A percentile compares a stretch with the other conserved stretches of the same genome.
phyloP scores from a whole-genome alignment of 2,888 invertebrate genomes.

The Caenorhabditis doughertyi region DNA sequence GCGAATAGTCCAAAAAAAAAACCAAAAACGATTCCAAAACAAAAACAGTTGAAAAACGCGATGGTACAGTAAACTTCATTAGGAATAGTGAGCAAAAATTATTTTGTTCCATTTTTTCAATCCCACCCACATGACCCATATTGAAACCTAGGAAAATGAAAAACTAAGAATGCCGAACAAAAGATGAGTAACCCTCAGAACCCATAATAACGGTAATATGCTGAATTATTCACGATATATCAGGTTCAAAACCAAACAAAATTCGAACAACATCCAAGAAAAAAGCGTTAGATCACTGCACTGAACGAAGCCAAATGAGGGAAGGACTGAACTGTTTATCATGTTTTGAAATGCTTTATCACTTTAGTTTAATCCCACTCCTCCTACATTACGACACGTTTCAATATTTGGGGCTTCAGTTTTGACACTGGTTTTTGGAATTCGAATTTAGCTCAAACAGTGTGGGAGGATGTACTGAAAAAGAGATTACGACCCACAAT shows the following conservation, averaged over 20 bases:
- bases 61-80: no score
- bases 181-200: slow-evolving; percentile 3
- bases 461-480: neutral
- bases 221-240: slow-evolving; percentile 9
- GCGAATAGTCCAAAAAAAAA: no score
- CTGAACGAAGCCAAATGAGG: slow-evolving; percentile 35
- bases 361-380: slow-evolving; percentile 39
- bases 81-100: neutral
- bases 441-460: slow-evolving; percentile 35
- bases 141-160: neutral
- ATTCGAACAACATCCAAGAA: neutral
- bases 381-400: slow-evolving; percentile 30
- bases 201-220: slow-evolving; percentile 10
- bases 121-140: neutral
- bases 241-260: neutral
- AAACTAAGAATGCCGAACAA: neutral
- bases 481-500: slow-evolving; percentile 43
- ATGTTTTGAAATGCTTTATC: slow-evolving; percentile 23
- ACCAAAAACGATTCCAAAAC: no score
- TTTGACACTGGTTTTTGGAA: slow-evolving; percentile 29
- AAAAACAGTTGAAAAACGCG: no score
- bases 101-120: neutral
- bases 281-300: slow-evolving; percentile 10
- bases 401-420: slow-evolving; percentile 23
- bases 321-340: slow-evolving; percentile 30